Base-by-base conservation (phyloP, 2,113 vertebrate genomes). In the Chamaetylas fuelleborni region DNA sequence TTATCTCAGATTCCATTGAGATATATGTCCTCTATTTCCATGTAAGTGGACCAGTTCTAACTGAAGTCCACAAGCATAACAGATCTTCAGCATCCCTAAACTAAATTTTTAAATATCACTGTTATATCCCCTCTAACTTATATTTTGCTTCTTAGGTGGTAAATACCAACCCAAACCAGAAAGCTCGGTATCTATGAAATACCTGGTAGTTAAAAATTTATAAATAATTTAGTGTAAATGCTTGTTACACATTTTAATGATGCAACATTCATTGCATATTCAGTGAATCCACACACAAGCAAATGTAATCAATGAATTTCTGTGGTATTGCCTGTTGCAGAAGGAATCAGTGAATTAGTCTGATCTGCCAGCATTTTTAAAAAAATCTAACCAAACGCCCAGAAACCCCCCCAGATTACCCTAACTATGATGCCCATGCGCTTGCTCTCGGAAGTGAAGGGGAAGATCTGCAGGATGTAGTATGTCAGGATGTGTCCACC, bases 391-490 rank as follows among this genome's bases (percentile, higher is more conserved):
- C 3, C 2, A 14, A 48, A 34, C 11, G 22, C 4, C 16, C 15
- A 11, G 38, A 67, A 77, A 31, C 22, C 8, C 16, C 19, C 20
- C 29, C 4, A 9, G 19, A 58, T 81, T 97, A 98, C 98, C 96
- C 98, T 96, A 81, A 99, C 98, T 47, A 99, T 99, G 98, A 99
- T 98, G 58, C 99, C 99, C 99, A 99, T 99, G 81, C 99, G 98
- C 86, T 99, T 99, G 98, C 99, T 99, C 98, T 99, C 99, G 0
- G 99, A 99, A 22, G 98, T 98, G 95, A 98, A 98, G 34, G 98
- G 98, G 56, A 98, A 98, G 84, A 98, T 96, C 85, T 98, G 98
- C 60, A 99, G 98, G 96, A 99, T 99, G 77, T 97, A 96, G 96
- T 98, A 99, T 34, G 99, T 99, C 91, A 99, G 98, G 61, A 99